Conservation (phyloP, 2,888 invertebrate species). For the Apamea anceps region DNA sequence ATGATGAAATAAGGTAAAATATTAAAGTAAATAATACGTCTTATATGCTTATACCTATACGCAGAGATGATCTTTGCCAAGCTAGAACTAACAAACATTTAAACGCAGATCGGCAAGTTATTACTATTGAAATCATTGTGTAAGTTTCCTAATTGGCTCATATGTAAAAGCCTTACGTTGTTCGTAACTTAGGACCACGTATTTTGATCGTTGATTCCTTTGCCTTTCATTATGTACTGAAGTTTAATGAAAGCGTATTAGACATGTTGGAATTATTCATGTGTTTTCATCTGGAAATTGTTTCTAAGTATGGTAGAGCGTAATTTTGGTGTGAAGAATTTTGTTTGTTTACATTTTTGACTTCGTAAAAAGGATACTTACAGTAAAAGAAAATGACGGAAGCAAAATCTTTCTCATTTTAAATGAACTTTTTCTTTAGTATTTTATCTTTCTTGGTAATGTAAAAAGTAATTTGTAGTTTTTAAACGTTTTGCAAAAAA, state of each 20-base stretch:
- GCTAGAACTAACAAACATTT: not conserved
- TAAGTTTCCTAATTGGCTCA: constrained; percentile 56
- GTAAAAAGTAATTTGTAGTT: not conserved
- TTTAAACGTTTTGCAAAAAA: constrained; percentile 10
- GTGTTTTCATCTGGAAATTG: constrained; percentile 46
- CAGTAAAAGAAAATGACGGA: not conserved
- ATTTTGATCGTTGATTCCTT: constrained; percentile 40
- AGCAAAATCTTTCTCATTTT: not conserved
- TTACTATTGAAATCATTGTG: constrained; percentile 25
- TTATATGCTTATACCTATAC: not conserved
- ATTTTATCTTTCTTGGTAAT: not conserved
- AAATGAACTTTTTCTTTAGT: not conserved
- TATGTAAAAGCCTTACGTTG: constrained; percentile 44
- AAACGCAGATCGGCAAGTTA: constrained; percentile 30
- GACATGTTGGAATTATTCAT: constrained; percentile 48
- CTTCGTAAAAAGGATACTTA: not conserved
- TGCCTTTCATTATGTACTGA: constrained; percentile 33
- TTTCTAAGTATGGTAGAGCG: constrained; percentile 37
- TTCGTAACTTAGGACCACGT: constrained; percentile 42
- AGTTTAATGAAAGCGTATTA: constrained; percentile 50
- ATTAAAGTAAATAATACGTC: not conserved
- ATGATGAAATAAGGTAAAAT: not conserved
- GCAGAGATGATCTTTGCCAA: not conserved
- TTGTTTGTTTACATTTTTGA: constrained; percentile 19
- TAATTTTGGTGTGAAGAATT: constrained; percentile 21